Conservation (phyloP, 2,888 invertebrate species). For the Tenthredo scrophulariae region DNA sequence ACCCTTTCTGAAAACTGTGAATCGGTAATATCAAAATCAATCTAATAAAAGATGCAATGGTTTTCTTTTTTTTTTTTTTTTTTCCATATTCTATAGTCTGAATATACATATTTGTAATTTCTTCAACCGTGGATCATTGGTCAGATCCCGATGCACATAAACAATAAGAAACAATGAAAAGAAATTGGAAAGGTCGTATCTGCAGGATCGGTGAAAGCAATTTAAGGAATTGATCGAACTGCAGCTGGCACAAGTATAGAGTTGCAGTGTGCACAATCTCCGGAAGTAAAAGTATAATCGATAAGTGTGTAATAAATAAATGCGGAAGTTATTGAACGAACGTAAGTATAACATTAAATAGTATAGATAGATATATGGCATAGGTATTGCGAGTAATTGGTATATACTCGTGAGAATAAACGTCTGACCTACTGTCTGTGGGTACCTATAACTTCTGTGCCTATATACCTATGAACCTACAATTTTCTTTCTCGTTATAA, state of each 20-base stretch:
- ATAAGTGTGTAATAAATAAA: background rate
- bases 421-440: background rate
- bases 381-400: background rate
- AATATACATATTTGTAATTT: too few relatives aligned
- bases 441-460: background rate
- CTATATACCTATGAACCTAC: background rate
- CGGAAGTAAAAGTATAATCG: slow-evolving; percentile 13
- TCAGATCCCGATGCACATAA: too few relatives aligned
- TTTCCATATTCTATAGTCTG: too few relatives aligned
- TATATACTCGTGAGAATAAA: slow-evolving; percentile 8
- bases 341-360: background rate
- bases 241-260: background rate
- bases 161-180: too few relatives aligned
- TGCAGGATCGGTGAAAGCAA: too few relatives aligned
- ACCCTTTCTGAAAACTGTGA: too few relatives aligned
- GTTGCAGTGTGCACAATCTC: background rate
- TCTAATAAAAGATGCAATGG: too few relatives aligned
- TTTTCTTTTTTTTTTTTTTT: too few relatives aligned
- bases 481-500: slow-evolving; percentile 11
- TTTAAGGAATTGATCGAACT: too few relatives aligned
- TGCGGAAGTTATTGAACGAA: background rate
- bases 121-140: too few relatives aligned
- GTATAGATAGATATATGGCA: background rate
- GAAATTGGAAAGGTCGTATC: too few relatives aligned
- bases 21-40: too few relatives aligned